Conservation (phyloP, 2,797 vertebrate species). For the Anguilla anguilla region DNA sequence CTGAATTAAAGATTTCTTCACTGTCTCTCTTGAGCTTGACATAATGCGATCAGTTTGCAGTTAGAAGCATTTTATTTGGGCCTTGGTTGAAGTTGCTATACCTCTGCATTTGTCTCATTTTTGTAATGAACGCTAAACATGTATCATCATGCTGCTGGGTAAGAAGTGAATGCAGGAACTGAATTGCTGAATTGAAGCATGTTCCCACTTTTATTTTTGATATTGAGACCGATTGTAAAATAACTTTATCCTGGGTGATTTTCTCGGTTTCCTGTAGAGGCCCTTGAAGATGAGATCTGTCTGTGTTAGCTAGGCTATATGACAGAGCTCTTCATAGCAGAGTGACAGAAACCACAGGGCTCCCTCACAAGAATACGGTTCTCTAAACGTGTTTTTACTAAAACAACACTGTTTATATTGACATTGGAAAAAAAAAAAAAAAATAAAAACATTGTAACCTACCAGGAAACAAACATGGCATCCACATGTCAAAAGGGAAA, state of each 20-base stretch:
- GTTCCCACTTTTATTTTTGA: not conserved
- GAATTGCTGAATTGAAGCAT: not conserved
- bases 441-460: not conserved
- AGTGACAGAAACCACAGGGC: not conserved
- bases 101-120: not conserved
- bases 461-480: not conserved
- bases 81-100: not conserved
- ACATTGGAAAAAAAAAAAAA: not conserved
- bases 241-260: not conserved
- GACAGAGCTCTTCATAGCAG: not conserved
- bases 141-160: not conserved
- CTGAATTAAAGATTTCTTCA: not conserved
- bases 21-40: not conserved
- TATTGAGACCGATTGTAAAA: not conserved
- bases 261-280: not conserved
- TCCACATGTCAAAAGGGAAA: not conserved
- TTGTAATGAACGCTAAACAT: not conserved
- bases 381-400: not conserved
- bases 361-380: conserved; percentile 2
- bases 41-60: not conserved
- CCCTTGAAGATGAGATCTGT: not conserved
- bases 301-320: not conserved
- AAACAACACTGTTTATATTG: not conserved
- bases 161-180: not conserved
- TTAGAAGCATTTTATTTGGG: not conserved